A percentile compares a stretch with the other conserved stretches of the same genome.
phyloP scores from a whole-genome alignment of 2,113 vertebrate species.

The Neolamprologus tretocephalus region DNA sequence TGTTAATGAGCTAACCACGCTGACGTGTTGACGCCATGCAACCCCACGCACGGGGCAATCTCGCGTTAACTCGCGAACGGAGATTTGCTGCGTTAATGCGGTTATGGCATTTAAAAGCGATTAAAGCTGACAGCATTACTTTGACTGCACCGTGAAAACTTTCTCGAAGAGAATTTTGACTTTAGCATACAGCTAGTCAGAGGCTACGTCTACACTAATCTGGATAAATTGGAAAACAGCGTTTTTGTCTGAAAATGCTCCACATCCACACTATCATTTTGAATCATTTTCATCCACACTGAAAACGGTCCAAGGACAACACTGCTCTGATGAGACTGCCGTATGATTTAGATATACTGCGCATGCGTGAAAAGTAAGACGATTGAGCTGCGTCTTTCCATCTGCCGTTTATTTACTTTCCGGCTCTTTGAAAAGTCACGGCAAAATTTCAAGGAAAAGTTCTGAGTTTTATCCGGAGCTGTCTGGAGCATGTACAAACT shows the following conservation, averaged over 20 bases:
- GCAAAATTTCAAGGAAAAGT: neutral
- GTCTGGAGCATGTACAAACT: neutral
- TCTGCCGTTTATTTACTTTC: neutral
- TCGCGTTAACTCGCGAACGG: fast-evolving
- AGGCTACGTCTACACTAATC: neutral
- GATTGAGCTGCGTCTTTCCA: neutral
- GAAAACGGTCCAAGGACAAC: neutral
- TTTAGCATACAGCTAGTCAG: neutral
- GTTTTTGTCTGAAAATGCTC: neutral
- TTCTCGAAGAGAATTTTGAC: neutral
- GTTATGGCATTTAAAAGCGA: neutral
- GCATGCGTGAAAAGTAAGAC: neutral
- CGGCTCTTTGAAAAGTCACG: neutral
- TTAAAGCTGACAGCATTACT: neutral
- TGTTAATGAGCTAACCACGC: neutral
- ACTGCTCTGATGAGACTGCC: neutral
- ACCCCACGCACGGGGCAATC: neutral
- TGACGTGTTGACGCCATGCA: neutral
- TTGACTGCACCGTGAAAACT: neutral
- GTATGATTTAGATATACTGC: neutral
- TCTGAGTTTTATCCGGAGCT: neutral
- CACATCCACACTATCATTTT: neutral
- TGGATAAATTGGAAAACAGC: neutral
- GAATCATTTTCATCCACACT: neutral
- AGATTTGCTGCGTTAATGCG: neutral